phyloP scores from a whole-genome alignment of 2,888 invertebrate genomes.

The Selenia dentaria region DNA sequence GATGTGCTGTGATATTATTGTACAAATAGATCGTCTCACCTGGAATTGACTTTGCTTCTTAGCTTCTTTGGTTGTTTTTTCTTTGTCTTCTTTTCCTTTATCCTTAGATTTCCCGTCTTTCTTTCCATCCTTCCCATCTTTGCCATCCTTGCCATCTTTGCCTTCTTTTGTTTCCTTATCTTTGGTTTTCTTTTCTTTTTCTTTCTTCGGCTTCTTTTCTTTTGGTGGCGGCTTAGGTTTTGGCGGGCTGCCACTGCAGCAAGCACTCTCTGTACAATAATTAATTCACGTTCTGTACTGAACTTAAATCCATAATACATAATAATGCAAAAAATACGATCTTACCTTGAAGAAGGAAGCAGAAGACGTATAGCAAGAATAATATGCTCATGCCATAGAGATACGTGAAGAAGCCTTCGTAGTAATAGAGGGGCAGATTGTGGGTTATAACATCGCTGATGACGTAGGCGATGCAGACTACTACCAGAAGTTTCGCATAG shows the following conservation, averaged over 20 bases:
- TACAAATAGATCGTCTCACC: conserved; percentile 66
- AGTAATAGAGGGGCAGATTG: conserved; percentile 95
- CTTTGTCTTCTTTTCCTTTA: conserved; percentile 86
- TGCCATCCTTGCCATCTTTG: conserved; percentile 76
- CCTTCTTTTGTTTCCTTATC: conserved; percentile 84
- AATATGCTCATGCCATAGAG: conserved; percentile 96
- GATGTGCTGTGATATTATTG: conserved; percentile 72
- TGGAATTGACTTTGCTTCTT: conserved; percentile 88
- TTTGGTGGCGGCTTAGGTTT: conserved; percentile 87
- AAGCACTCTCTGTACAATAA: conserved; percentile 88
- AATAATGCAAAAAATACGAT: conserved; percentile 25
- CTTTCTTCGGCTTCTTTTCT: conserved; percentile 88
- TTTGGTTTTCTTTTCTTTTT: conserved; percentile 86
- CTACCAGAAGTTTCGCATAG: conserved; percentile 97
- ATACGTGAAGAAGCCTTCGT: conserved; percentile 98
- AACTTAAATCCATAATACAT: too few species aligned
- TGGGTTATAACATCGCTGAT: conserved; percentile 97
- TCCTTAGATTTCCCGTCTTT: conserved; percentile 84
- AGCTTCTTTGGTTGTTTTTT: conserved; percentile 83
- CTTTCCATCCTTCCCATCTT: conserved; percentile 81
- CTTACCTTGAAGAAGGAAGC: conserved; percentile 94
- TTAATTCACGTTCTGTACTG: background rate
- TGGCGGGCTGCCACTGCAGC: conserved; percentile 90
- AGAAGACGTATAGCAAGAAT: conserved; percentile 96
- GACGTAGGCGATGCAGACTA: conserved; percentile 97